These are phyloP conservation scores for Acronicta leporina DNA, from an alignment of 2,888 invertebrate genomes.

Conservation along the genomic window DNA sequence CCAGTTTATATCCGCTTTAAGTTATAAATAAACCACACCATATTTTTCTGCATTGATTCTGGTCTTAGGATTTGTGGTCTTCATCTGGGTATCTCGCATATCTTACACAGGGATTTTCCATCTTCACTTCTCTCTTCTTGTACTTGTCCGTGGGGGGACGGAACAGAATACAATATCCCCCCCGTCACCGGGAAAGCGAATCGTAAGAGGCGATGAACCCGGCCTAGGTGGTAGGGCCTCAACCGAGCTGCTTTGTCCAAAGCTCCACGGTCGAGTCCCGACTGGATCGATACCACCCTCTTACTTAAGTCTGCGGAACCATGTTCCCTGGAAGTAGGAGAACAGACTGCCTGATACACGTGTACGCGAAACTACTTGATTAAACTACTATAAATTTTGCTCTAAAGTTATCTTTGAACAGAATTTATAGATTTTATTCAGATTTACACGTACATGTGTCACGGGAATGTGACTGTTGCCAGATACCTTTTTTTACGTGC, in stretches of 20 bases:
- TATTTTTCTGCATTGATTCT: too few relatives aligned
- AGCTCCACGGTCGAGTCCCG: constrained; percentile 20
- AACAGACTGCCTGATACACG: constrained; percentile 7
- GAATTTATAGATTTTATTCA: not conserved
- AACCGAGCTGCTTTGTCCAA: constrained; percentile 16
- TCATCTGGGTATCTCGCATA: too few relatives aligned
- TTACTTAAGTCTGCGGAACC: constrained; percentile 28
- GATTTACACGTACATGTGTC: not conserved
- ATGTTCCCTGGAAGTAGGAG: constrained; percentile 36
- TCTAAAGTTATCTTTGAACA: not conserved
- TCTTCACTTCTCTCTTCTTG: not conserved
- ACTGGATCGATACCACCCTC: constrained; percentile 47
- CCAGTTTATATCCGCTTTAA: too few relatives aligned
- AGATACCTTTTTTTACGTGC: constrained; percentile 24
- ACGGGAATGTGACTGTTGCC: constrained; percentile 20
- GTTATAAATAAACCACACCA: too few relatives aligned
- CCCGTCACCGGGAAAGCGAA: constrained; percentile 53
- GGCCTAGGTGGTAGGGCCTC: constrained; percentile 51
- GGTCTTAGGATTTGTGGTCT: too few relatives aligned
- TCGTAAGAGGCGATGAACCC: constrained; percentile 56
- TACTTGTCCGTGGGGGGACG: constrained; percentile 50
- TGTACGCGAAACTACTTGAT: not conserved
- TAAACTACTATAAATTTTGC: too few relatives aligned
- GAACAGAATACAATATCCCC: constrained; percentile 50
- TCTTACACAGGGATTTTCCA: too few relatives aligned